Evolutionary conservation across 2,113 vertebrate species (phyloP).

Genomic region (Rallus limicola): DNA sequence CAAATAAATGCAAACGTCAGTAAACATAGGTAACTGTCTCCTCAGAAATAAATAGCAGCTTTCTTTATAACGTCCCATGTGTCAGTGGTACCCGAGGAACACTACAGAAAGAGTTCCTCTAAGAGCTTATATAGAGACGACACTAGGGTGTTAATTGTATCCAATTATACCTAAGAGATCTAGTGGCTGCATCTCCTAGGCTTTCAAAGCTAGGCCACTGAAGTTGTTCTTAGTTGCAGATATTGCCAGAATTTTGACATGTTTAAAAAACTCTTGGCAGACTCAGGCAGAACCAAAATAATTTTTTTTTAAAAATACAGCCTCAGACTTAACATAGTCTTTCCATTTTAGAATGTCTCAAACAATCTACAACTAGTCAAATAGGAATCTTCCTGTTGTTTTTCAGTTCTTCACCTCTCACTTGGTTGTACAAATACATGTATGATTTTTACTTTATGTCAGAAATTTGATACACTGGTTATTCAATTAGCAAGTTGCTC

Average conservation of each 20-base stretch:
- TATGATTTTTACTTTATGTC: background rate
- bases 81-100: background rate
- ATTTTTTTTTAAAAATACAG: background rate
- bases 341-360: background rate
- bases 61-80: background rate
- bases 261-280: background rate
- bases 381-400: background rate
- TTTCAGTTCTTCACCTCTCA: background rate
- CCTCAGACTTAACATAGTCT: background rate
- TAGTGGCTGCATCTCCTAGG: background rate
- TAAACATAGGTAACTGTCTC: background rate
- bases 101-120: background rate
- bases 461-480: slow-evolving; percentile 6
- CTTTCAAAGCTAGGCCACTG: background rate
- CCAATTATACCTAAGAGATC: background rate
- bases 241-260: background rate
- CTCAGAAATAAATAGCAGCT: background rate
- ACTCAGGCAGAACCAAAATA: background rate
- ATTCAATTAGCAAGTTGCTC: slow-evolving; percentile 21
- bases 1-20: slow-evolving; percentile 7
- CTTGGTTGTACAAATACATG: background rate
- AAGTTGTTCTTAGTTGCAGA: background rate
- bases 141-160: background rate
- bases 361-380: background rate
- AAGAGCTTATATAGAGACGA: background rate